Evolutionary conservation across 1,140 invertebrate species (phyloP).

Genomic region (Apolygus lucorum): DNA sequence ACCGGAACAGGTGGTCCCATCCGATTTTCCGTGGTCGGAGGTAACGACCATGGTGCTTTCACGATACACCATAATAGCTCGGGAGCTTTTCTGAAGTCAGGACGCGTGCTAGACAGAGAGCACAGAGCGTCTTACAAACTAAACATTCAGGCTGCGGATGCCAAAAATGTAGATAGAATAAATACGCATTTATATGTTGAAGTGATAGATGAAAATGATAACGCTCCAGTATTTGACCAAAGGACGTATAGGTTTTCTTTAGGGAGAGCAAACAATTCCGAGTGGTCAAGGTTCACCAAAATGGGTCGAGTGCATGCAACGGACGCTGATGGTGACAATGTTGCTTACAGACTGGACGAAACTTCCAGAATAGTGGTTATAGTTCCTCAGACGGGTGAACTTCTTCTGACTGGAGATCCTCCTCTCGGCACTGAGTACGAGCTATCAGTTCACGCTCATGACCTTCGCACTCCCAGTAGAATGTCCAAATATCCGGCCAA

Average conservation of each 20-base stretch:
- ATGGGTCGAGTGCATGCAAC: conserved; percentile 71
- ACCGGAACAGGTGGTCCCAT: conserved; percentile 46
- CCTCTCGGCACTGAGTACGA: conserved; percentile 56
- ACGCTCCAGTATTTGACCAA: conserved; percentile 70
- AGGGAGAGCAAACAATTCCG: conserved; percentile 41
- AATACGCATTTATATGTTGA: conserved; percentile 60
- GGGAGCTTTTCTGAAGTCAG: conserved; percentile 59
- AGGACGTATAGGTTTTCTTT: conserved; percentile 69
- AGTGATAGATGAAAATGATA: conserved; percentile 82
- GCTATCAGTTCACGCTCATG: conserved; percentile 68
- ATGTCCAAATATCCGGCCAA: conserved; percentile 59
- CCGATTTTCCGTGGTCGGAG: conserved; percentile 65
- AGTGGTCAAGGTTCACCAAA: conserved; percentile 52
- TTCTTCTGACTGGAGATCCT: conserved; percentile 69
- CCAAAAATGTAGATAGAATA: conserved; percentile 60
- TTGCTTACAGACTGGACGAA: conserved; percentile 70
- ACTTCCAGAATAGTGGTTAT: conserved; percentile 72
- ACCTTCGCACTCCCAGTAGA: conserved; percentile 56
- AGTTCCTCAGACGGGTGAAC: conserved; percentile 82
- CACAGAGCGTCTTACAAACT: conserved; percentile 55
- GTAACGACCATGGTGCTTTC: conserved; percentile 59
- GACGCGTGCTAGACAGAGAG: conserved; percentile 64
- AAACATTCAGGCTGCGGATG: conserved; percentile 63
- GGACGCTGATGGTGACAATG: conserved; percentile 78
- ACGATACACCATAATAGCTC: conserved; percentile 51